A percentile compares a stretch with the other conserved stretches of the same genome.
These are phyloP conservation scores for Morus bassanus DNA, from an alignment of 2,797 vertebrate genomes.

Conservation along the genomic window DNA sequence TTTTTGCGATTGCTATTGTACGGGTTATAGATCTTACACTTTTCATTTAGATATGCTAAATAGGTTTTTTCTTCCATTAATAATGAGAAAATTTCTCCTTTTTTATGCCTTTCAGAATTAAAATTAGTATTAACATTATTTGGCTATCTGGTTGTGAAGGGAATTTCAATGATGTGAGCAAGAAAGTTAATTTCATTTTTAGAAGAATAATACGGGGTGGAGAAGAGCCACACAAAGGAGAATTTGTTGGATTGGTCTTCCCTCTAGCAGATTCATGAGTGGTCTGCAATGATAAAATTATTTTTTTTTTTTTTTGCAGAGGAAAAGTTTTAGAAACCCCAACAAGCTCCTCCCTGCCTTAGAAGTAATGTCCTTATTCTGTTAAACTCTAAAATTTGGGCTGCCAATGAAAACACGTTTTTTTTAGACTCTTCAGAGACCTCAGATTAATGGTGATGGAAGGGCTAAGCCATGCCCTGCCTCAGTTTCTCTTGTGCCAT, in stretches of 20 bases:
- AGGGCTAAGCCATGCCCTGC: not conserved
- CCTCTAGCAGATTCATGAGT: not conserved
- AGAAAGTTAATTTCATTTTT: conserved; percentile 56
- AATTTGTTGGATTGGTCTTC: not conserved
- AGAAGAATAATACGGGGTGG: not conserved
- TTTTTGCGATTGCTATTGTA: conserved; percentile 69
- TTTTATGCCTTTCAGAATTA: conserved; percentile 55
- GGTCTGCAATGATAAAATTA: not conserved
- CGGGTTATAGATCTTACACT: conserved; percentile 54
- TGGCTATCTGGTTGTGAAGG: conserved; percentile 41
- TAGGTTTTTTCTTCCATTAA: conserved; percentile 58
- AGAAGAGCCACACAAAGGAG: conserved; percentile 12
- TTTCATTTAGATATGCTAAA: conserved; percentile 76
- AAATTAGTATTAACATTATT: conserved; percentile 70
- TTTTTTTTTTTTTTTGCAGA: conserved; percentile 37
- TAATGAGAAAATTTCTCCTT: conserved; percentile 49
- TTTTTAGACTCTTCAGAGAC: not conserved
- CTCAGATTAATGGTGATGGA: not conserved
- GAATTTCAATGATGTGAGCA: conserved; percentile 57
- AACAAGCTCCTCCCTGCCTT: not conserved
- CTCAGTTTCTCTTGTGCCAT: not conserved
- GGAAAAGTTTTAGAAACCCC: not conserved
- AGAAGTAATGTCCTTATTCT: not conserved
- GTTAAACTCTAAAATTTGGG: not conserved
- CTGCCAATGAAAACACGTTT: not conserved